Base-by-base conservation (phyloP, 1,140 invertebrate genomes). In the Apis laboriosa region DNA sequence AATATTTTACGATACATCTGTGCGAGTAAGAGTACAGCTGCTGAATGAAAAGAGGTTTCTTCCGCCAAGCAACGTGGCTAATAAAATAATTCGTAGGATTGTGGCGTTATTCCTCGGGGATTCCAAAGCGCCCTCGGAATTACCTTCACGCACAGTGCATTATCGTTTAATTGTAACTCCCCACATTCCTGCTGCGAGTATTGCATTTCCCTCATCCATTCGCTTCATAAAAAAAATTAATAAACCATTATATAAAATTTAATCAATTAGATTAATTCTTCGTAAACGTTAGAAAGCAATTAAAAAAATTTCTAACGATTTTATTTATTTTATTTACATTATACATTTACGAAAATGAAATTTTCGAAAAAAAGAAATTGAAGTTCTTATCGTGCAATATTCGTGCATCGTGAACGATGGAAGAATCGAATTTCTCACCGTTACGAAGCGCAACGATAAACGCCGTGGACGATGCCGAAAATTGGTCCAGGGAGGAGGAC, bases 401-500 rank as follows among this genome's bases (percentile, higher is more conserved):
- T 7, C 21, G 24, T n/a, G 1, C 19, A 53, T 11, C 53, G 17
- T 11, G 15, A 28, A n/a, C 24, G 0, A 24, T 24, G 24, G 28
- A n/a, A 73, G n/a, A 80, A 73, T 43, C 8, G 12, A 56, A 63
- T 66, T 66, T 11, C 3, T 61, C 28, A 13, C 1, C 1, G 17
- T 2, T 17, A 13, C 17, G 17, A 12, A 17, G n/a, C 21, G n/a
- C 53, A 9, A 21, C n/a, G 68, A 21, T 49, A 73, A 53, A 21
- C 0, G 19, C 11, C 12, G 9, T 49, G 49, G 49, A 60, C 67
- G 76, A 34, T 79, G 56, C 24, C 61, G 81, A 71, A 87, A 80
- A 11, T 72, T 71, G 86, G 85, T 87, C 86, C 85, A 87, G 77
- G 51, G 85, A 87, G 86, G 75, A 83, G 74, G 80, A 80, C 17